phyloP scores from a whole-genome alignment of 1,140 invertebrate genomes.

The Teleopsis dalmanni region DNA sequence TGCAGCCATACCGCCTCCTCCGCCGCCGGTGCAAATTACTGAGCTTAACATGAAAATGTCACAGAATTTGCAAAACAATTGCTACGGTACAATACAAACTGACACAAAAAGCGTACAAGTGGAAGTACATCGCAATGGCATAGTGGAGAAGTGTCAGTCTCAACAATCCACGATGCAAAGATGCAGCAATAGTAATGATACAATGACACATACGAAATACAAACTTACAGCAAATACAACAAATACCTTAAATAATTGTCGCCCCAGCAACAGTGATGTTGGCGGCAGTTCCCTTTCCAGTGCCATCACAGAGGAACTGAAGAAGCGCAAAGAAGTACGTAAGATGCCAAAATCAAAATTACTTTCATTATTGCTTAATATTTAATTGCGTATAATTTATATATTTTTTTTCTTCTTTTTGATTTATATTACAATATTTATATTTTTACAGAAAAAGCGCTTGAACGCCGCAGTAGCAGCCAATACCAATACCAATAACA shows the following conservation, averaged over 20 bases:
- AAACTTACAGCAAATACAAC: slow-evolving; percentile 6
- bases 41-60: neutral
- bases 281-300: slow-evolving; percentile 39
- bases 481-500: slow-evolving; percentile 3
- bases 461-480: slow-evolving; percentile 5
- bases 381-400: neutral
- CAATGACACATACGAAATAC: no score
- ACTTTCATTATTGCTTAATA: no score
- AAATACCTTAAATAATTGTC: slow-evolving; percentile 10
- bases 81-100: no score
- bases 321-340: slow-evolving; percentile 52
- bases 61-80: no score
- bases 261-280: slow-evolving; percentile 3
- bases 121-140: slow-evolving; percentile 43
- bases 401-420: neutral
- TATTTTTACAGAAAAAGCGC: slow-evolving; percentile 7
- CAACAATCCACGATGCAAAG: slow-evolving; percentile 5
- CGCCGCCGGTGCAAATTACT: slow-evolving; percentile 15
- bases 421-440: neutral
- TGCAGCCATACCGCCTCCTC: slow-evolving; percentile 16
- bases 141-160: neutral
- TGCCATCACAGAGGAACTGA: slow-evolving; percentile 54
- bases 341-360: neutral
- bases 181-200: slow-evolving; percentile 7
- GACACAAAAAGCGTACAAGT: slow-evolving; percentile 56